A percentile compares a stretch with the other conserved stretches of the same genome.
Conservation (phyloP, 2,888 invertebrate genomes). For the Abrostola tripartita region DNA sequence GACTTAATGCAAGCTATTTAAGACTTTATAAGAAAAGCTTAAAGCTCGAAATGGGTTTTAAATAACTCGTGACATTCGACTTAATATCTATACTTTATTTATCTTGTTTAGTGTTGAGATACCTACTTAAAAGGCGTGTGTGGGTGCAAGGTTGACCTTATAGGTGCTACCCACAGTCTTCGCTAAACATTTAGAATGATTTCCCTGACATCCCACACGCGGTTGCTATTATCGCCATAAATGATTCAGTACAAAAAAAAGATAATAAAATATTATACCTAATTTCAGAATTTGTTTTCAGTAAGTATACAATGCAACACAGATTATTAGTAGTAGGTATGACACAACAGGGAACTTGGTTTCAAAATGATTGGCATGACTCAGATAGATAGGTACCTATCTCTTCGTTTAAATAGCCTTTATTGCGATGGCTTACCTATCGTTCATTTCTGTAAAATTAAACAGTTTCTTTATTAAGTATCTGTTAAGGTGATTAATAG, state of each 20-base stretch:
- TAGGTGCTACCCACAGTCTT: constrained; percentile 83
- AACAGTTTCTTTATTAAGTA: background rate
- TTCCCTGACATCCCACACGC: constrained; percentile 82
- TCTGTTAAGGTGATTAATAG: no score
- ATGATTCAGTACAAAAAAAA: constrained; percentile 56
- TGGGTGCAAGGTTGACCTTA: constrained; percentile 89
- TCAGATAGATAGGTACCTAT: constrained; percentile 3
- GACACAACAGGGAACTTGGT: background rate
- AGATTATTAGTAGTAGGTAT: constrained; percentile 3
- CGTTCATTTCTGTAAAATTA: background rate
- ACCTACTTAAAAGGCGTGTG: constrained; percentile 82
- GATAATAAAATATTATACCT: constrained; percentile 20
- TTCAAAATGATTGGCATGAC: constrained; percentile 7
- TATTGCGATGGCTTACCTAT: background rate
- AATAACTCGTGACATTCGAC: constrained; percentile 50
- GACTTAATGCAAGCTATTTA: constrained; percentile 27
- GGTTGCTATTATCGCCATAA: constrained; percentile 77
- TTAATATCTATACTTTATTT: constrained; percentile 46
- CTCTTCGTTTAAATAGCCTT: background rate
- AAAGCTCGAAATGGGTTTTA: constrained; percentile 53
- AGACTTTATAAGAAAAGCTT: constrained; percentile 22
- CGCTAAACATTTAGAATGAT: constrained; percentile 82
- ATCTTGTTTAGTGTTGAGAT: constrained; percentile 77
- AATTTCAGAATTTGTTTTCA: constrained; percentile 2
- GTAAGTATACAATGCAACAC: background rate